Base-by-base conservation (phyloP, 2,797 vertebrate genomes). In the Adelosebastes latens region DNA sequence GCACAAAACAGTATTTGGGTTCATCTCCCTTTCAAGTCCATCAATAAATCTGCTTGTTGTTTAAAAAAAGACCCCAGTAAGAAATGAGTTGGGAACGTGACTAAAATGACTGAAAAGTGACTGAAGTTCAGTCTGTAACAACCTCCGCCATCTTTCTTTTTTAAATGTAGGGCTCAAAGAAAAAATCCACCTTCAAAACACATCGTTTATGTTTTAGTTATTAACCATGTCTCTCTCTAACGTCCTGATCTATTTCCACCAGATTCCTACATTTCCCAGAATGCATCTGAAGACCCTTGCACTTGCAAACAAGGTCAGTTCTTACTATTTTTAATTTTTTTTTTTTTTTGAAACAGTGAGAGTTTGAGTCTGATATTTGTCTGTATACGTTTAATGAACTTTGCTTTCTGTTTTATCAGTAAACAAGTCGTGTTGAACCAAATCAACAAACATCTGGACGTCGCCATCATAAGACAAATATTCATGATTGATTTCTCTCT, bases 151-250 rank as follows among this genome's bases (percentile, higher is more conserved):
- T 8, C 25, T 36, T 10, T 25, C 24, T 27, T 25, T 42, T 27
- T 46, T 4, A n/a, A 66, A 55, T 25, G 4, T 5, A 6, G 60
- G 60, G 24, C 59, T 75, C 22, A 24, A 69, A 79, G 53, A 59
- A 61, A 72, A 80, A 88, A 79, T 75, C 86, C 86, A 84, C 79
- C 77, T 18, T 8, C 0, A 64, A 53, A 69, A 71, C 42, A 56
- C 10, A 27, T 32, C 0, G 1, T 31, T 72, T 60, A n/a, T 9
- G 13, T 29, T 42, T n/a, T 10, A 34, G 2, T 12, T 11, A 22
- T 16, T 16, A 27, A 46, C 14, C 13, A 5, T 6, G 2, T 69
- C 5, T 27, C 68, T 29, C 0, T 39, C 7, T 3, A 14, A 5
- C 36, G 12, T 4, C 16, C 24, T 29, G 4, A 16, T 12, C 32